phyloP scores from a whole-genome alignment of 2,888 invertebrate species.

The Argyresthia goedartella region DNA sequence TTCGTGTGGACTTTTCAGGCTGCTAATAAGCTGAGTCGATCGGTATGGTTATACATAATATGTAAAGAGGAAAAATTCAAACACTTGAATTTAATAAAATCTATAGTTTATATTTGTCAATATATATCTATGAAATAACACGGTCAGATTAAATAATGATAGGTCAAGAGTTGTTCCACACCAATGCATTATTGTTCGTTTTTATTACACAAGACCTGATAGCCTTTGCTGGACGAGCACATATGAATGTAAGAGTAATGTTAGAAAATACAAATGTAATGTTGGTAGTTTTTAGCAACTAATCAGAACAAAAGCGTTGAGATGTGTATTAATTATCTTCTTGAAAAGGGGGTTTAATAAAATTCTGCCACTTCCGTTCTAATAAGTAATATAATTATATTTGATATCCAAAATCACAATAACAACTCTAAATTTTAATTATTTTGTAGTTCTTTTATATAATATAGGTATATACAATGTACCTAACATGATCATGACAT shows the following conservation, averaged over 20 bases:
- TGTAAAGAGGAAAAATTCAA: slow-evolving; percentile 16
- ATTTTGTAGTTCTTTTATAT: not conserved
- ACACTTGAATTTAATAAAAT: slow-evolving; percentile 23
- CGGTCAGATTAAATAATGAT: slow-evolving; percentile 29
- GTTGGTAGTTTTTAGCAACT: not conserved
- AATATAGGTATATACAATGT: not conserved
- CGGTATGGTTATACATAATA: too few species aligned
- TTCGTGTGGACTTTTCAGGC: not conserved
- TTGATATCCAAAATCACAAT: slow-evolving; percentile 47
- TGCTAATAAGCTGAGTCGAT: too few species aligned
- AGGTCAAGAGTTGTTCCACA: slow-evolving; percentile 34
- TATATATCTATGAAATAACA: slow-evolving; percentile 29
- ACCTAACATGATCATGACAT: not conserved
- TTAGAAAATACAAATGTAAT: not conserved
- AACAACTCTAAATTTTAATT: slow-evolving; percentile 52
- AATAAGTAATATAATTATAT: slow-evolving; percentile 44
- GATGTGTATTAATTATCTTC: not conserved
- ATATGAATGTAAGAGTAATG: too few species aligned
- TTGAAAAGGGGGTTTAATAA: slow-evolving; percentile 6
- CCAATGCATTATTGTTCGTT: slow-evolving; percentile 16
- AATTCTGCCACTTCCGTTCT: slow-evolving; percentile 41
- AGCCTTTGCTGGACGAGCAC: not conserved
- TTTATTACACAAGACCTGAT: not conserved
- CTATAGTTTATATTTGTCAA: slow-evolving; percentile 40
- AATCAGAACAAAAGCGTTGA: not conserved